Evolutionary conservation across 2,113 vertebrate species (phyloP), one percentile per base, ranked within the genome.

Genomic region (Catharus fuscescens): DNA sequence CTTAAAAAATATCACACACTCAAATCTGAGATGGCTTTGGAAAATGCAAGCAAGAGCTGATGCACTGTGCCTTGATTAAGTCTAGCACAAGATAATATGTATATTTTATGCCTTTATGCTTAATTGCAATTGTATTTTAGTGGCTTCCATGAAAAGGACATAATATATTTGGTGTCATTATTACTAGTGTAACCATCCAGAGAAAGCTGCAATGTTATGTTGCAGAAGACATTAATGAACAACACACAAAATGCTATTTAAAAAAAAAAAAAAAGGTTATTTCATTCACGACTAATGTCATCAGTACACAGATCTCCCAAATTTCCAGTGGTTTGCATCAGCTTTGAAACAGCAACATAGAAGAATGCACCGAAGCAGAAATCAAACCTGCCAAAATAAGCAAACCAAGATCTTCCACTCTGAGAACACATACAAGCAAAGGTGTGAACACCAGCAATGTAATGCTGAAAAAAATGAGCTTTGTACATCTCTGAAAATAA

Each of bases 171-270:
- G 44, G 23, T n/a, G 20, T 57, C 76, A 74, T 88, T 86, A 93
- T 71, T 67, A 86, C 52, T n/a, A 48, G 28, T 2, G 0, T 66
- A 94, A 62, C 60, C 64, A 94, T 26, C n/a, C 81, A 65, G 77
- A 95, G 61, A 96, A 86, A 82, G 66, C 32, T 0, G 0, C 73
- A 89, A 94, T 94, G 80, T 61, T 82, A 90, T 5, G 28, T 19
- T 40, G 73, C 80, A 95, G 83, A 94, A 94, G 56, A 88, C 66
- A 80, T 90, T 60, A 90, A 57, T n/a, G 60, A 96, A 81, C 80
- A 95, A 74, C 50, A 31, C 70, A 90, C 42, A n/a, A 95, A 69
- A 88, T 56, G 44, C 21, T 80, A 76, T 81, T 81, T 7, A 72
- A 86, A 73, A 48, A 29, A 32, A 34, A 47, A 45, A 67, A 26